Base-by-base conservation (phyloP, 2,888 invertebrate genomes). In the Epinotia nisella region DNA sequence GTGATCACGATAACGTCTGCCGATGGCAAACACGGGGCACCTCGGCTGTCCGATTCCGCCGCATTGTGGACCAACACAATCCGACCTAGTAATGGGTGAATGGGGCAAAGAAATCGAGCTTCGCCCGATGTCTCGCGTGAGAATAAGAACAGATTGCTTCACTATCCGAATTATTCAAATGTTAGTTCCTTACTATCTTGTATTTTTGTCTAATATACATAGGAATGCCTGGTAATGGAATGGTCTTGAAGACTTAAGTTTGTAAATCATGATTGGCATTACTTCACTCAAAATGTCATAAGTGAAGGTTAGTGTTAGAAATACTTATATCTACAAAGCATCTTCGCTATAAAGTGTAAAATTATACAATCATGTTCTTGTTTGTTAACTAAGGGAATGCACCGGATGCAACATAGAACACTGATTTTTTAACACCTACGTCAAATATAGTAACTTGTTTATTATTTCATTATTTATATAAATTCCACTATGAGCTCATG, bases 41-140 rank as follows among this genome's bases (percentile, higher is more conserved):
- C 67, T 76, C 79, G 81, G 81, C 83, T 82, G 79, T 82, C 81
- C 79, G 81, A 83, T 82, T 83, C 82, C 81, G 77, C 76, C 78
- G 81, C 78, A 80, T 76, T 81, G 81, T 81, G 68, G 21, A 61
- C 65, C 74, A 72, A 73, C 62, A 74, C 74, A 73, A 76, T 69
- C 49, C 58, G 61, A 74, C 71, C 75, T 61, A 74, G 78, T 82
- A 79, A 81, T 79, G 75, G 79, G 79, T 80, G 82, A 84, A 82
- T 81, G 80, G 79, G 80, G 79, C 79, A 82, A 82, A 84, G 84
- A 83, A 82, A 84, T 80, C 79, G 77, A 79, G 74, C 64, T 70
- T 49, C 51, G 62, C 62, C 74, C 70, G 67, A 53, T 51, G 60
- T 61, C 72, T 60, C 64, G 75, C 77, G 77, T 78, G 77, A 78